Base-by-base conservation (phyloP, 1,140 invertebrate species). In the Delia radicum region DNA sequence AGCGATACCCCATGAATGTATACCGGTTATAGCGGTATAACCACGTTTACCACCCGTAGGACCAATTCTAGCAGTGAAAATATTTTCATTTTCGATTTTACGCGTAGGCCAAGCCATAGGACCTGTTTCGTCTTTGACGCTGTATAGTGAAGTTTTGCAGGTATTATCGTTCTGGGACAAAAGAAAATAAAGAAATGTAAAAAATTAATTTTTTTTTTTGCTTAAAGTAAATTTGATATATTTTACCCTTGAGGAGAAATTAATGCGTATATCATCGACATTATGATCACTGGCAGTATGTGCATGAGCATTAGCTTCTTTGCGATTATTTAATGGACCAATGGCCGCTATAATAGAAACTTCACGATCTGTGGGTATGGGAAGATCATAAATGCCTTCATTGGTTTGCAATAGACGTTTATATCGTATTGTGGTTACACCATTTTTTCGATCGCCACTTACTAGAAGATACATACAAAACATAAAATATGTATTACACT, bases 321-420 rank as follows among this genome's bases (percentile, higher is more conserved):
- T 91, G 62, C 91, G 87, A 0, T 88, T 87, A 87, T 95, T 96
- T 2, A 97, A 87, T 0, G 92, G 91, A 5, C 95, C 95, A 78
- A 97, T 94, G 13, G 95, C 95, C 0, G 95, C 95, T n/a, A 97
- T 94, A 2, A 96, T 91, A 18, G 91, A 92, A 10, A 92, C 91
- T 24, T 93, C 90, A 0, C 90, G 88, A 31, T 91, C 87, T 0
- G 87, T 86, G 1, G 93, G 90, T 72, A 95, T 92, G 31, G 92
- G 89, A 77, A 89, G 88, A 81, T 95, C 93, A 76, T 91, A 91
- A 15, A 89, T 87, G 0, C 91, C 88, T 78, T 95, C 94, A 77
- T 91, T 93, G 0, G 94, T 94, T 73, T 91, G 89, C 55, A 96
- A 87, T 0, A 94, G 92, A 5, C 95, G 89, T 31, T 89, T 89